Evolutionary conservation across 2,888 invertebrate species (phyloP), one percentile per base, ranked within the genome.

Genomic region (Petrophora chlorosata): DNA sequence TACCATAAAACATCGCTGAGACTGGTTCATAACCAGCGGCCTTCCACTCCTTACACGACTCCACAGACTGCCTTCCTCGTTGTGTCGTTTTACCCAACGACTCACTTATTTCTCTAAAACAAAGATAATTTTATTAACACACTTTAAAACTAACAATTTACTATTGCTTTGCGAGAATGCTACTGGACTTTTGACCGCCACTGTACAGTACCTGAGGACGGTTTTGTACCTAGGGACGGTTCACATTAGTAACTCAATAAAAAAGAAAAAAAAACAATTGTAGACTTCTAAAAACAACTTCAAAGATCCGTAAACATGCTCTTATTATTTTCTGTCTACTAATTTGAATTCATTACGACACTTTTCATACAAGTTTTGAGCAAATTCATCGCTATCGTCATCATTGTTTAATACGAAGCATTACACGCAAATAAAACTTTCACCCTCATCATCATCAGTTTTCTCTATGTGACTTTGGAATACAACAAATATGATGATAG

Each of bases 191-290:
- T n/a, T n/a, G n/a, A n/a, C n/a, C n/a, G n/a, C n/a, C n/a, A n/a
- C n/a, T n/a, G n/a, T n/a, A 29, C 43, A 43, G 43, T 49, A 48
- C 47, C 47, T 41, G 15, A 29, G 43, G 34, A 40, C 44, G 14
- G 40, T 44, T 26, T 43, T 49, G 26, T 49, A 43, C 43, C 39
- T 49, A 35, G 28, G 49, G 49, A 49, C 39, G 39, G 43, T 42
- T 42, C 14, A 16, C 43, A 22, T 39, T 14, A 23, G 26, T 35
- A 29, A 49, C 2, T 34, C 14, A 14, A 39, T 29, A 43, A 23
- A 33, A 33, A 23, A n/a, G n/a, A 42, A 9, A 29, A 40, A 34
- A 28, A 34, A 12, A 34, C 3, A 22, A 22, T 7, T 7, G 8
- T 22, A 22, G 22, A 7, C 8, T 7, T 22, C 3, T 22, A 22